Base-by-base conservation (phyloP, 2,113 vertebrate genomes). In the Phaethon lepturus region DNA sequence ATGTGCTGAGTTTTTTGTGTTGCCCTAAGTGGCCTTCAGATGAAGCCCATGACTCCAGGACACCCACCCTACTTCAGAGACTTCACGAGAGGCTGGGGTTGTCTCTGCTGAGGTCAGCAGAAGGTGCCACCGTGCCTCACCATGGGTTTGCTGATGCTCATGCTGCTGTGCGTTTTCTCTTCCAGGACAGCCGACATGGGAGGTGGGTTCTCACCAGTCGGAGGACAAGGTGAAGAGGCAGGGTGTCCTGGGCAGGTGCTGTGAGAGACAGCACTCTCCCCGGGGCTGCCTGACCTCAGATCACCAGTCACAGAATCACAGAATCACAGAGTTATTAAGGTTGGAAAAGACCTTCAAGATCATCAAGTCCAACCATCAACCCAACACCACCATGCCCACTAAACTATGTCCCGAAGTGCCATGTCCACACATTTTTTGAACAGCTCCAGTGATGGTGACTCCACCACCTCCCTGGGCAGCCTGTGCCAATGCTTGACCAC, bases 261-360 rank as follows among this genome's bases (percentile, higher is more conserved):
- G 35, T 22, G 50, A 49, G 85, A 28, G 10, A 10, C 5, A 7
- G 23, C 35, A 28, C 44, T 52, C 16, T 29, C 35, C 22, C 6
- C 0, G 1, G 28, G 8, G 7, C 62, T 10, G 6, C 12, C 16
- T 1, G 1, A 40, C 44, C 44, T 50, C 28, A 66, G 17, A 50
- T 55, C 45, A 7, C 38, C 7, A 38, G 38, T 38, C 38, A 38
- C 38, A 38, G 38, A 38, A 38, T 38, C 38, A 38, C 38, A 38
- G 38, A 38, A 38, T 38, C 38, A 38, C 38, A 38, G 38, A 38
- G 8, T 38, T 38, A 38, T 38, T 38, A 38, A 38, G 38, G 38
- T 38, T 38, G 38, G 38, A 38, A 38, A 38, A 38, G 38, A 38
- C 38, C 38, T 38, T 38, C 8, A 38, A 38, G 38, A 38, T 38